phyloP scores from a whole-genome alignment of 2,888 invertebrate species.

The Zonitis immaculata region DNA sequence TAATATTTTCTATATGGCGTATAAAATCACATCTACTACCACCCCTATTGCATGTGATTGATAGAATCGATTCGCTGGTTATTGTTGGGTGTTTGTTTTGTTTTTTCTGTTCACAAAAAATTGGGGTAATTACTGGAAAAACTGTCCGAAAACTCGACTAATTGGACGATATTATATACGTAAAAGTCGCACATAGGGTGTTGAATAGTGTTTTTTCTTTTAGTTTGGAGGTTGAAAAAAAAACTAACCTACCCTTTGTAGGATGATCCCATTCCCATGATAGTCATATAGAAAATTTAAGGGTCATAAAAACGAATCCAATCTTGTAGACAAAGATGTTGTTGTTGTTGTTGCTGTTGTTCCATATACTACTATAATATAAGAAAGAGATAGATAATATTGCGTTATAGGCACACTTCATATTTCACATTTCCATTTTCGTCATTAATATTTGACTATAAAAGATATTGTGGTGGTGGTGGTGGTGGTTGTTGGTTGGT shows the following conservation, averaged over 20 bases:
- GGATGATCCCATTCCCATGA: constrained; percentile 1
- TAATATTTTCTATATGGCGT: too few relatives aligned
- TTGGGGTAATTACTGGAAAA: background rate
- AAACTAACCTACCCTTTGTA: background rate
- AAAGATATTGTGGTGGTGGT: constrained; percentile 20
- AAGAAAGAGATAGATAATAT: constrained; percentile 4
- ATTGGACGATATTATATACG: background rate
- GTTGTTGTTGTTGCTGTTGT: background rate
- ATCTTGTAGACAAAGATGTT: constrained; percentile 8
- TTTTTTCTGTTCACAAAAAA: background rate
- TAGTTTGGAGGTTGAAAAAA: too few relatives aligned
- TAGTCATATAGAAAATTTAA: constrained; percentile 14
- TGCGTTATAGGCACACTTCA: constrained; percentile 21
- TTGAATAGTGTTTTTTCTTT: too few relatives aligned
- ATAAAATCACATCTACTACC: too few relatives aligned
- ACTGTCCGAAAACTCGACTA: background rate
- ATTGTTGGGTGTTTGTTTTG: too few relatives aligned
- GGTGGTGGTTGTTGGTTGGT: constrained; percentile 13
- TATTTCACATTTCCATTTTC: constrained; percentile 27
- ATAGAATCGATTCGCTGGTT: too few relatives aligned
- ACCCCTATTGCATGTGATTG: too few relatives aligned
- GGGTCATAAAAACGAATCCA: constrained; percentile 19
- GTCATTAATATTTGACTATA: constrained; percentile 28
- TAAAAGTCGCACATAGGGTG: background rate
- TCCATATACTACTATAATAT: background rate